Base-by-base conservation (phyloP, 2,888 invertebrate species). In the Drosophila prolongata region DNA sequence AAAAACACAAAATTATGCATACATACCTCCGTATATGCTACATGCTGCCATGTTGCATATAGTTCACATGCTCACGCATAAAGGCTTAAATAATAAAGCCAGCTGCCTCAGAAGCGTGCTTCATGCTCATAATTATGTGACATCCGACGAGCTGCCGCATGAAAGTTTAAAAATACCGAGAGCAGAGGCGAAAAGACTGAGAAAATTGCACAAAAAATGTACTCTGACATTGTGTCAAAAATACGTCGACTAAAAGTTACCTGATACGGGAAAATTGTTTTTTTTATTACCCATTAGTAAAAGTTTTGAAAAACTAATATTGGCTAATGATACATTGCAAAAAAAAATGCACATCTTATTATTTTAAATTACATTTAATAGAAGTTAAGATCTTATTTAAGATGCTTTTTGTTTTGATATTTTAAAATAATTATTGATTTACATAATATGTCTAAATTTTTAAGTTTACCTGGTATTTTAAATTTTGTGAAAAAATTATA, bases 61-160 rank as follows among this genome's bases (percentile, higher is more conserved):
- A 56, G 71, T 61, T 65, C 46, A 50, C 54, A 66, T 80, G 84
- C 71, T 75, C 85, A 76, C 68, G 78, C 85, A 82, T 85, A 85
- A 85, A 75, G 82, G 75, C 75, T 80, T 82, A 76, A 82, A 87
- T 80, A 78, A 80, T 80, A 76, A 76, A 75, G 59, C 76, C 75
- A 14, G 49, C 49, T 44, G 58, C 65, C 50, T 44, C 65, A 71
- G 57, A 70, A 60, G 49, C 64, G 56, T 67, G 74, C 73, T 72
- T 68, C 79, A 72, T 73, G 77, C 77, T 86, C 85, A 89, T 89
- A 88, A 90, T 89, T 89, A 89, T 86, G 80, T 81, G 81, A 78
- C 79, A 78, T 77, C 76, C 77, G 74, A 73, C 70, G 77, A 65
- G 49, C 68, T 64, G 53, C 77, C 72, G 43, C 72, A 80, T 71